Conservation (phyloP, 2,797 vertebrate species). For the Phataginus tetradactyla region DNA sequence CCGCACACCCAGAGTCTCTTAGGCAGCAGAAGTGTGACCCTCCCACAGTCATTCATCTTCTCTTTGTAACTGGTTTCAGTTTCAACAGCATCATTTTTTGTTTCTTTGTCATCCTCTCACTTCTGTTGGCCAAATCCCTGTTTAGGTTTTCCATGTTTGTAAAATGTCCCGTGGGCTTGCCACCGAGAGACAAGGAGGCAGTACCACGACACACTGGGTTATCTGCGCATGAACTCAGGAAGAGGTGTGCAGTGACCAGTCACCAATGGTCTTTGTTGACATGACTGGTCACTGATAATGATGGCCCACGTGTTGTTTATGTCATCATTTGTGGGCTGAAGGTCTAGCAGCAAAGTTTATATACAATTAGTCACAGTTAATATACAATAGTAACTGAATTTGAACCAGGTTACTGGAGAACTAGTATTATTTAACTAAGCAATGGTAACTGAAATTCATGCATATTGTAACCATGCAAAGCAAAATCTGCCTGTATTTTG, state of each 20-base stretch:
- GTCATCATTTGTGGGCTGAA: not conserved
- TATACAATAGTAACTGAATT: not conserved
- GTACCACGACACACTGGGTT: not conserved
- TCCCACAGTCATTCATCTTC: not conserved
- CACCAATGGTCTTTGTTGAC: not conserved
- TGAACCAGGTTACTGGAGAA: not conserved
- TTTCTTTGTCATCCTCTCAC: not conserved
- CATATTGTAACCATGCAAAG: not conserved
- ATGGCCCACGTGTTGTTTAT: not conserved
- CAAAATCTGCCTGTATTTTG: slow-evolving; percentile 9
- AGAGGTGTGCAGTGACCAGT: not conserved
- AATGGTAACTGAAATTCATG: not conserved
- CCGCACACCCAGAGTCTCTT: not conserved
- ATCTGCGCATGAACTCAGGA: not conserved
- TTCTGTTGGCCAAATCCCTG: not conserved
- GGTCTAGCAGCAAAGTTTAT: slow-evolving; percentile 8
- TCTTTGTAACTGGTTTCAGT: not conserved
- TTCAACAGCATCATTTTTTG: not conserved
- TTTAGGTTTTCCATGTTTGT: not conserved
- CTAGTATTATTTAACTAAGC: slow-evolving; percentile 8
- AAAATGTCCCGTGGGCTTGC: not conserved
- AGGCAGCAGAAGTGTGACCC: not conserved
- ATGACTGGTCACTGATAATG: not conserved
- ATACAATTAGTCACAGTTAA: not conserved
- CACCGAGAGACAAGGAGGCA: not conserved